Percentiles rank a stretch among this genome's conserved stretches.
phyloP scores from a whole-genome alignment of 1,140 invertebrate species.

The Drosophila kepulauana region DNA sequence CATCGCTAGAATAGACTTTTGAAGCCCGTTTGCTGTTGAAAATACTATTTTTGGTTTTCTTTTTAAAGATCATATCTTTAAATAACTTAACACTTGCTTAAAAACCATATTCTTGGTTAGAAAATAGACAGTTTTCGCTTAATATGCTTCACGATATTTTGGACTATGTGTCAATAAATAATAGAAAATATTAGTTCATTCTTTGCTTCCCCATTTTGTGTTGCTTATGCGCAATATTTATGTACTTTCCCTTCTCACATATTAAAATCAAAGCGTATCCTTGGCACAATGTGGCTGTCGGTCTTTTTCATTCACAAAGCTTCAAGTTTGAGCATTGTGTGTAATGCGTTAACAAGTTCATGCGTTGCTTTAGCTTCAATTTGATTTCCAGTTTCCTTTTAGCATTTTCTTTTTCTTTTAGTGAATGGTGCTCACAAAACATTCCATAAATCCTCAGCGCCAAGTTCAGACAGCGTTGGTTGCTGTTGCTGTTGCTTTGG shows the following conservation, averaged over 20 bases:
- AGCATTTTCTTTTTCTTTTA: not conserved
- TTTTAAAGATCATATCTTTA: not conserved
- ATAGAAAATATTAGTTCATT: not conserved
- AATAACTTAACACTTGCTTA: not conserved
- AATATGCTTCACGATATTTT: not conserved
- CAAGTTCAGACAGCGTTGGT: conserved; percentile 28
- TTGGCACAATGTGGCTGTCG: not conserved
- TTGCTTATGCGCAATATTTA: not conserved
- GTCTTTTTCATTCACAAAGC: not conserved
- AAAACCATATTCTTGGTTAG: not conserved
- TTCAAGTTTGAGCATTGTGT: not conserved
- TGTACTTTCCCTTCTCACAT: not conserved
- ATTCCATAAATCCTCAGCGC: conserved; percentile 25
- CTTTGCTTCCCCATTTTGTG: not conserved
- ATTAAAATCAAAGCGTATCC: not conserved
- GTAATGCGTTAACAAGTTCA: conserved; percentile 17
- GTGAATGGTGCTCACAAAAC: conserved; percentile 20
- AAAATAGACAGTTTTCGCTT: not conserved
- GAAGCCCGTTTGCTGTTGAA: not conserved
- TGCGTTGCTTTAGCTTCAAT: conserved; percentile 11
- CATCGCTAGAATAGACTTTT: no score
- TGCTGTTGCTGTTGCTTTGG: no score
- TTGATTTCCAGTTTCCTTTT: conserved; percentile 9
- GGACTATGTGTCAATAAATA: not conserved
- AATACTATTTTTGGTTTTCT: not conserved